phyloP scores from a whole-genome alignment of 2,888 invertebrate genomes.

The Pyralis farinalis region DNA sequence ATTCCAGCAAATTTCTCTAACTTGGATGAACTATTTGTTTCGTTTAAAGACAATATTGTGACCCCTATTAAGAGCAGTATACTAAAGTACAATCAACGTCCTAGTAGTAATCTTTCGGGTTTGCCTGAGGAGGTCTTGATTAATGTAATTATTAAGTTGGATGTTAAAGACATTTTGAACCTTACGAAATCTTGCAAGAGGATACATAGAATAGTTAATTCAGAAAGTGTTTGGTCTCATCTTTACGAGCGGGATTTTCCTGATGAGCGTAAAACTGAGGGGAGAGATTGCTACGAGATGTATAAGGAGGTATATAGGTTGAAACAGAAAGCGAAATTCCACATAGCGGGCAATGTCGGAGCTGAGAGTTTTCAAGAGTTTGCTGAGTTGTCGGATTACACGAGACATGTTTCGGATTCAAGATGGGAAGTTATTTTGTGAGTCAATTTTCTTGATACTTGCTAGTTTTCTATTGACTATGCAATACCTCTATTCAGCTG shows the following conservation, averaged over 20 bases:
- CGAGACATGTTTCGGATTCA: constrained; percentile 22
- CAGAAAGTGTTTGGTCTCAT: constrained; percentile 35
- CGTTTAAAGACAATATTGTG: constrained; percentile 33
- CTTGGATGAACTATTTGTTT: constrained; percentile 21
- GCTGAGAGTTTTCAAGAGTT: constrained; percentile 16
- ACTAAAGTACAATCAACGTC: constrained; percentile 28
- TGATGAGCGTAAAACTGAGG: constrained; percentile 20
- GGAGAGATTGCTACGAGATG: constrained; percentile 23
- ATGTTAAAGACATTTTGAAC: constrained; percentile 33
- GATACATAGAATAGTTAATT: constrained; percentile 28
- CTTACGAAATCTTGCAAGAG: constrained; percentile 34
- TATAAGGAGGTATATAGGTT: constrained; percentile 31
- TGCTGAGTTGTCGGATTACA: constrained; percentile 22
- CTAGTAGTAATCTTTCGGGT: constrained; percentile 31
- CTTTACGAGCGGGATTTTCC: constrained; percentile 40
- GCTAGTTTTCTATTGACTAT: neutral
- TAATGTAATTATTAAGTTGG: constrained; percentile 30
- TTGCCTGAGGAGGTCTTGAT: constrained; percentile 35
- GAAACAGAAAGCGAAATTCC: constrained; percentile 14
- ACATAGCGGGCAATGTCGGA: constrained; percentile 12
- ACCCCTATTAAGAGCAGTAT: constrained; percentile 34
- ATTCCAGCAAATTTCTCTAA: constrained; percentile 28
- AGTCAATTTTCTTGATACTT: constrained; percentile 10
- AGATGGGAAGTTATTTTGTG: constrained; percentile 35
- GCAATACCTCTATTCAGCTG: too few relatives aligned